Conservation (phyloP, 92 coral and sea anemone genomes). For the Umimayanthus kanabou region DNA sequence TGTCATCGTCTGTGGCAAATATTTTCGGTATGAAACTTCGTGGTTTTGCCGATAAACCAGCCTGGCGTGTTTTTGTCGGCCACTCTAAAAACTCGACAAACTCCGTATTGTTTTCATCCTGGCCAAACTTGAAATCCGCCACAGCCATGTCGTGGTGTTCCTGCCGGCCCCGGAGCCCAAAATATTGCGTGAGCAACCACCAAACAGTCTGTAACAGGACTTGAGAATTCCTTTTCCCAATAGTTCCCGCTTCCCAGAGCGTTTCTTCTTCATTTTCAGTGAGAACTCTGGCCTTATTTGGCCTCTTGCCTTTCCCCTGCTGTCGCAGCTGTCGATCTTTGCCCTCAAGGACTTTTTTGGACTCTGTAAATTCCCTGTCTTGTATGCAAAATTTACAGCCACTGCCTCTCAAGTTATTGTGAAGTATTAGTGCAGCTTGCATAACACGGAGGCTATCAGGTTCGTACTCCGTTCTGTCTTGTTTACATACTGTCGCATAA, state of each 20-base stretch:
- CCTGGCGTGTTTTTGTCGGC: slow-evolving; percentile 58
- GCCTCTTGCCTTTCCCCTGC: slow-evolving; percentile 49
- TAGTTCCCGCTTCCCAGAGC: too few relatives aligned
- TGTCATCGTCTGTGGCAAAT: slow-evolving; percentile 54
- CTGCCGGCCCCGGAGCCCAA: too few relatives aligned
- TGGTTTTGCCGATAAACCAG: too few relatives aligned
- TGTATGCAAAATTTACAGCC: slow-evolving; percentile 33
- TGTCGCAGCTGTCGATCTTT: slow-evolving; percentile 37
- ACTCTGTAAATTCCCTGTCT: slow-evolving; percentile 31
- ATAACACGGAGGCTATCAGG: slow-evolving; percentile 48
- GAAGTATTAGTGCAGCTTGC: too few relatives aligned
- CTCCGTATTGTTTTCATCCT: slow-evolving; percentile 56
- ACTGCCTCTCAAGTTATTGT: too few relatives aligned
- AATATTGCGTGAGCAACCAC: too few relatives aligned
- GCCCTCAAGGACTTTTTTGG: slow-evolving; percentile 52
- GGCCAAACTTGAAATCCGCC: slow-evolving; percentile 58
- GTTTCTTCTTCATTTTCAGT: slow-evolving; percentile 24
- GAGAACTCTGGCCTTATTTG: slow-evolving; percentile 41
- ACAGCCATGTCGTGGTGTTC: slow-evolving; percentile 62
- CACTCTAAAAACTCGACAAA: slow-evolving; percentile 52
- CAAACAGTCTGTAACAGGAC: slow-evolving; percentile 51
- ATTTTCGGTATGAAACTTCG: slow-evolving; percentile 57
- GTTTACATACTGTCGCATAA: too few relatives aligned
- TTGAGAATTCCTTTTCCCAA: slow-evolving; percentile 45
- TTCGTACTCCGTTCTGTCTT: slow-evolving; percentile 40